phyloP scores from a whole-genome alignment of 2,113 vertebrate species.

The Alethe castanea region DNA sequence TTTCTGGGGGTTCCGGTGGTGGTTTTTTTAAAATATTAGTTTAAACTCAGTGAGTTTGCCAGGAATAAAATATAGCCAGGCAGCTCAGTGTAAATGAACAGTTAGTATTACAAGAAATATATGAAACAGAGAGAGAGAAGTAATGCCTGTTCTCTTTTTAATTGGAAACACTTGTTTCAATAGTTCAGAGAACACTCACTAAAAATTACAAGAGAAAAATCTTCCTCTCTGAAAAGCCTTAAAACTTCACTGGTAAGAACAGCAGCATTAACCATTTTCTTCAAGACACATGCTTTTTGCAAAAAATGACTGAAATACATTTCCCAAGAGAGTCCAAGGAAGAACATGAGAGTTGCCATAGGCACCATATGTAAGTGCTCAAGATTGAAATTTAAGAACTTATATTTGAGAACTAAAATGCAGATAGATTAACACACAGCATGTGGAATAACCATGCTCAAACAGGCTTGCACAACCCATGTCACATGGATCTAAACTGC shows the following conservation, averaged over 20 bases:
- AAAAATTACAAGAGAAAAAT: background rate
- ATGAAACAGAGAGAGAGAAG: background rate
- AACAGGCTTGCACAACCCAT: background rate
- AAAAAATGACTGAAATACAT: background rate
- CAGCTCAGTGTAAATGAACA: background rate
- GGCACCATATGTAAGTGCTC: rapidly evolving
- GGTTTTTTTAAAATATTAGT: background rate
- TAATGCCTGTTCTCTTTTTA: background rate
- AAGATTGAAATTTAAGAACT: background rate
- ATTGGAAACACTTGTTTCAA: background rate
- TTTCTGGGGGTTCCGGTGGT: background rate
- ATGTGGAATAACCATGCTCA: background rate
- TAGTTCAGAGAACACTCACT: background rate
- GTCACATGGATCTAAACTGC: background rate
- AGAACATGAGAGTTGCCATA: background rate
- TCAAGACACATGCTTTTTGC: background rate
- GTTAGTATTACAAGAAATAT: background rate
- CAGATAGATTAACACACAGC: background rate
- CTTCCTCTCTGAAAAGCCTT: background rate
- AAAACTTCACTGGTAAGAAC: background rate
- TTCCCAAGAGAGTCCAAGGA: background rate
- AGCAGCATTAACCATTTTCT: background rate
- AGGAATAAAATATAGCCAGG: background rate
- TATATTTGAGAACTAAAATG: background rate
- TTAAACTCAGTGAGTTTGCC: background rate